Conservation (phyloP, 2,888 invertebrate genomes). For the Melieria picta region DNA sequence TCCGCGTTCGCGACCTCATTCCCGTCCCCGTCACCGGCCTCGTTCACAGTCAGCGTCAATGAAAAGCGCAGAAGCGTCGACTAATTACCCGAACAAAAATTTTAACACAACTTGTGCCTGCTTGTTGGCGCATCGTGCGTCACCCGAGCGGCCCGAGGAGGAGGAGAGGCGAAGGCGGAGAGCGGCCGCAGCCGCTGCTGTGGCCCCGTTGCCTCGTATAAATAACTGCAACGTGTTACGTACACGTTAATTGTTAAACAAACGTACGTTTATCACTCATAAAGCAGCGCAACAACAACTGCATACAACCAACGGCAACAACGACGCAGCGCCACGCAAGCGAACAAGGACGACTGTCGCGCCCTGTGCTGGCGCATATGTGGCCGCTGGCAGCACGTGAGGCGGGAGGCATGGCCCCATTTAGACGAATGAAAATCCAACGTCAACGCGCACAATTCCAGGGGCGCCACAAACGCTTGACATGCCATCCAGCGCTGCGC, state of each 20-base stretch:
- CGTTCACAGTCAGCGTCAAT: neutral
- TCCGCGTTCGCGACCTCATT: neutral
- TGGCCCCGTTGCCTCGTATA: conserved; percentile 36
- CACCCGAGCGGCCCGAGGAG: too few species aligned
- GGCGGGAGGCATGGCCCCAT: too few species aligned
- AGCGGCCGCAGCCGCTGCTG: too few species aligned
- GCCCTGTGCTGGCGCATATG: conserved; percentile 1
- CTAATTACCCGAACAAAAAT: conserved; percentile 54
- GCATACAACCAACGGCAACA: neutral
- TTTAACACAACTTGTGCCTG: conserved; percentile 37
- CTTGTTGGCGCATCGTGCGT: neutral
- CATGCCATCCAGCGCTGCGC: neutral
- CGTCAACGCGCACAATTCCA: neutral
- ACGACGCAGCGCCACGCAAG: conserved; percentile 17
- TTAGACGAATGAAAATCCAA: too few species aligned
- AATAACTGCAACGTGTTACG: conserved; percentile 62
- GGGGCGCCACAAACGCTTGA: neutral
- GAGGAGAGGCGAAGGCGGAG: too few species aligned
- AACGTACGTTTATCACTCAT: conserved; percentile 62
- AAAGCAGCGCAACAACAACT: conserved; percentile 37
- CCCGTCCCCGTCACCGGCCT: neutral
- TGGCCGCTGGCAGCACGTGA: too few species aligned
- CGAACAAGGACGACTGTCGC: conserved; percentile 25
- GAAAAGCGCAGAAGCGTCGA: conserved; percentile 32
- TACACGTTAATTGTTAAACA: conserved; percentile 61